Conservation (phyloP, 2,797 vertebrate species). For the Todus mexicanus region DNA sequence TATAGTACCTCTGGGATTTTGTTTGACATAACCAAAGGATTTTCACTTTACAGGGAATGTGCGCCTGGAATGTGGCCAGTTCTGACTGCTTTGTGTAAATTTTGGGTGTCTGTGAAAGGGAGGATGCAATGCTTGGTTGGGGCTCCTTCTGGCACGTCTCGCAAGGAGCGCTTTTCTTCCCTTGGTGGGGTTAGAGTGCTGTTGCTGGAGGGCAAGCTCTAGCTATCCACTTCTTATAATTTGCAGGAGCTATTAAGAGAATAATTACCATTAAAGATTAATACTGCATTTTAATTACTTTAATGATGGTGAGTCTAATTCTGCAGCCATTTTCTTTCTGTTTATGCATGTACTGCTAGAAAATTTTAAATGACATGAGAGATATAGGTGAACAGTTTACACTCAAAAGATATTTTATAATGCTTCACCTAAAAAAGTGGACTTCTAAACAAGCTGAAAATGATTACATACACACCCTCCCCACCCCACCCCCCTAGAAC, state of each 20-base stretch:
- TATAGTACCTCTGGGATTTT: slow-evolving; percentile 1
- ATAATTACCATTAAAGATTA: not conserved
- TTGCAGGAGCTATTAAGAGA: not conserved
- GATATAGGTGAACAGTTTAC: not conserved
- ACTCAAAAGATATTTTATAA: not conserved
- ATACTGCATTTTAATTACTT: not conserved
- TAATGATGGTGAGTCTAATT: not conserved
- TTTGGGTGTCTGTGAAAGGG: not conserved
- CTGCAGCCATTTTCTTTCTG: not conserved
- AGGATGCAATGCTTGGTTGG: not conserved
- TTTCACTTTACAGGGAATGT: slow-evolving; percentile 9
- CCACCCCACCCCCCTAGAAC: accelerated
- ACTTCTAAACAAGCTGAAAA: not conserved
- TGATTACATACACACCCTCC: too few species aligned
- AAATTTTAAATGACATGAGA: not conserved
- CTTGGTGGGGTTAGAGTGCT: not conserved
- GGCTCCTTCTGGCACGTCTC: not conserved
- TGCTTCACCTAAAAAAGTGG: not conserved
- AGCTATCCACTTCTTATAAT: not conserved
- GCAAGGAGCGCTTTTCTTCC: not conserved
- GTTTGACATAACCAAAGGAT: slow-evolving; percentile 3
- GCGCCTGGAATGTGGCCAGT: not conserved
- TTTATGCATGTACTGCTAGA: not conserved
- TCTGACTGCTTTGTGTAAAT: not conserved
- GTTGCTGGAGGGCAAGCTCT: not conserved